Evolutionary conservation across 1,140 invertebrate species (phyloP), one percentile per base, ranked within the genome.

Genomic region (Phymorhynchus buccinoides): DNA sequence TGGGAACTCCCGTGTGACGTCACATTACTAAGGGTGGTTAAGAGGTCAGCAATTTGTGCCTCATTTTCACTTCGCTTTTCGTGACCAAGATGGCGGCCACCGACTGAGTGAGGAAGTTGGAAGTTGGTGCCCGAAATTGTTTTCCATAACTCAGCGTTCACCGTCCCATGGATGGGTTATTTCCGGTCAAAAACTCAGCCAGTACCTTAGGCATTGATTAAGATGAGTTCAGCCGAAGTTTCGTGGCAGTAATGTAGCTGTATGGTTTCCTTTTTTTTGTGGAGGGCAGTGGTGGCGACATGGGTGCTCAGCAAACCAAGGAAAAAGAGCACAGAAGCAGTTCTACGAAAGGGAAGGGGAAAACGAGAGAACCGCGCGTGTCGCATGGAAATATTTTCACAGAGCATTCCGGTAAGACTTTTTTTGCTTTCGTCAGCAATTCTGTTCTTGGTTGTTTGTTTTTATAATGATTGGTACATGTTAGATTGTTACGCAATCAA

Each of bases 241-340:
- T 27, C n/a, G 41, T 1, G 81, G 6, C 81, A 62, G 66, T 41
- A 71, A 83, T 62, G 81, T 83, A 83, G 81, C 62, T 83, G 81
- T 83, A 35, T 32, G 62, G n/a, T n/a, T n/a, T n/a, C n/a, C n/a
- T n/a, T 42, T 62, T 73, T 62, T 71, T 41, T 32, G 35, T 30
- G 81, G 81, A 71, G 81, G 81, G n/a, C n/a, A n/a, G n/a, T 73
- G 81, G 62, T n/a, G 30, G n/a, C 56, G 56, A 73, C 79, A 89
- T 89, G 88, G 88, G 88, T 81, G 88, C 88, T 66, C 88, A 89
- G 71, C 87, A 88, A 87, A 82, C 83, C 73, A 89, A 89, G 86
- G 87, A 88, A 41, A 75, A 75, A 73, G 68, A 77, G 22, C 56
- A 16, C 35, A 85, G 86, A 85, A 77, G 44, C 37, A 86, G 77